Conservation (phyloP, 1,140 invertebrate genomes). For the Caerostris extrusa region DNA sequence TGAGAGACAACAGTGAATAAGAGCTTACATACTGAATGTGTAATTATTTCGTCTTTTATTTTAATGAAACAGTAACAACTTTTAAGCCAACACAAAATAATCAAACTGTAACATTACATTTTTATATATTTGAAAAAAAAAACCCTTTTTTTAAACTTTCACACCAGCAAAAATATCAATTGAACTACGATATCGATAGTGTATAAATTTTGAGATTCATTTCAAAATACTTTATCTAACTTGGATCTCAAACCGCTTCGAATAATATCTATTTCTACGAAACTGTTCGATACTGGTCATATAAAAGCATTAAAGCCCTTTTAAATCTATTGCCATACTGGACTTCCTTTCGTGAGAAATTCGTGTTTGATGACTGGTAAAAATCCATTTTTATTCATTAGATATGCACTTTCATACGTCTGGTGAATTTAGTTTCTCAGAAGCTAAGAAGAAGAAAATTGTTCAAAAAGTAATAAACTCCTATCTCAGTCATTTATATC, state of each 20-base stretch:
- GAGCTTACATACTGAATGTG: too few species aligned
- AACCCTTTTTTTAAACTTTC: too few species aligned
- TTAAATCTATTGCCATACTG: neutral
- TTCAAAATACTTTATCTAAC: neutral
- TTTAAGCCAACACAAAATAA: too few species aligned
- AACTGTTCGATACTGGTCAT: neutral
- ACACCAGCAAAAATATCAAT: too few species aligned
- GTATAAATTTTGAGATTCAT: too few species aligned
- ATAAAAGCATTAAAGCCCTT: neutral
- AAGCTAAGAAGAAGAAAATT: constrained; percentile 37
- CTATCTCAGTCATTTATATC: constrained; percentile 39
- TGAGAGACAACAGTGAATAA: too few species aligned
- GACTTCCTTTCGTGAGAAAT: neutral
- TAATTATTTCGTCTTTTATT: too few species aligned
- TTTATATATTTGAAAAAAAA: too few species aligned
- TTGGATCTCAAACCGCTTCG: neutral
- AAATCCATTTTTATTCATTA: constrained; percentile 53
- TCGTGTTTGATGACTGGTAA: constrained; percentile 6
- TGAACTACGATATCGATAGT: too few species aligned
- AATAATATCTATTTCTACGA: neutral
- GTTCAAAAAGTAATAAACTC: constrained; percentile 38
- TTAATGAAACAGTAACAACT: too few species aligned
- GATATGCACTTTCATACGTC: constrained; percentile 30
- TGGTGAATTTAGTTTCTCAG: constrained; percentile 28
- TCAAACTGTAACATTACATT: too few species aligned